These are phyloP conservation scores for Steinernema hermaphroditum DNA, from an alignment of 2,888 invertebrate species.

Conservation along the genomic window DNA sequence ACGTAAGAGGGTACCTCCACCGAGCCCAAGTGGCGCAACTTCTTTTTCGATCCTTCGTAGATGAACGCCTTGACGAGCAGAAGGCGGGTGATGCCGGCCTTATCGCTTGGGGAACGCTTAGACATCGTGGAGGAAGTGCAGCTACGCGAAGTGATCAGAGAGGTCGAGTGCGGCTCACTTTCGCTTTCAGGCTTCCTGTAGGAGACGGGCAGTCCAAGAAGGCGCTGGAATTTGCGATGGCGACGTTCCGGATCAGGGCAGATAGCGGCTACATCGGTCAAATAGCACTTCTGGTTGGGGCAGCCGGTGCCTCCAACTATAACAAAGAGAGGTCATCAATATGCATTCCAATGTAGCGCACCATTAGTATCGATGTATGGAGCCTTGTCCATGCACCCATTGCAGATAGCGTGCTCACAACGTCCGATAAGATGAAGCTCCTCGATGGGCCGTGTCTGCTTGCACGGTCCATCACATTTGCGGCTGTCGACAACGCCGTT, in stretches of 20 bases:
- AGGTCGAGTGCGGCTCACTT: neutral
- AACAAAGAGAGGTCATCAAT: neutral
- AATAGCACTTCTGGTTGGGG: neutral
- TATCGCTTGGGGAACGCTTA: too few species aligned
- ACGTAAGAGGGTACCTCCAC: neutral
- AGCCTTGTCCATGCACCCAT: neutral
- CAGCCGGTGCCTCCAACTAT: neutral
- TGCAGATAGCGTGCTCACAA: slow-evolving; percentile 6
- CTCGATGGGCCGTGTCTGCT: neutral
- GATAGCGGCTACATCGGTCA: neutral
- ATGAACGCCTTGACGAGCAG: neutral
- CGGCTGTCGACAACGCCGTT: neutral
- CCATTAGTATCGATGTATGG: neutral
- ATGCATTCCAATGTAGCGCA: neutral
- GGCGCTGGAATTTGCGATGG: slow-evolving; percentile 2
- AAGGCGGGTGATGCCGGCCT: neutral
- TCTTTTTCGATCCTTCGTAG: neutral
- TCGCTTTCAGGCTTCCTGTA: neutral
- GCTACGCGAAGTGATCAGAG: neutral
- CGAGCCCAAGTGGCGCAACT: neutral
- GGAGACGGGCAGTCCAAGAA: neutral
- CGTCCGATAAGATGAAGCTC: neutral
- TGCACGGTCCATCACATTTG: neutral
- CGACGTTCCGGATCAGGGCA: neutral
- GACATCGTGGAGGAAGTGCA: neutral